Percentiles rank a stretch among this genome's conserved stretches.
Evolutionary conservation across 30 jellyfish, hydroid and myxozoan genomes (phyloP).

Genomic region (Cassiopea xamachana): DNA sequence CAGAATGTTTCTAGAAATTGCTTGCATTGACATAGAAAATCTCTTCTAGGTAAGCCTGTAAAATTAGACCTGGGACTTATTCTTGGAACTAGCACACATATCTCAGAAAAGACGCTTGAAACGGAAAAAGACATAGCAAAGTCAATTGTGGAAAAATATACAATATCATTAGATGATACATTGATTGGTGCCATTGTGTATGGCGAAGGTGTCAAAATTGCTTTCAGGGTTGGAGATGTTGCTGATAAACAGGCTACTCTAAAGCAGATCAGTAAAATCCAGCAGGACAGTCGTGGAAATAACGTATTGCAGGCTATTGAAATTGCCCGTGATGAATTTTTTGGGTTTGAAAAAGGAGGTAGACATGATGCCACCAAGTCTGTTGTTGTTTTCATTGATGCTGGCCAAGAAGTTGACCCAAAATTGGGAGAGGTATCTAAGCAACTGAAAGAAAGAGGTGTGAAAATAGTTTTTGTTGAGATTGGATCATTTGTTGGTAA

Average conservation of each 20-base stretch:
- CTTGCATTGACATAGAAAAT: background rate
- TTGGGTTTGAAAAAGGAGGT: slow-evolving; percentile 69
- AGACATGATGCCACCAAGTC: slow-evolving; percentile 64
- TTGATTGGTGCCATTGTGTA: slow-evolving; percentile 69
- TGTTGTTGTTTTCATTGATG: slow-evolving; percentile 50
- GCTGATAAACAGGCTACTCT: background rate
- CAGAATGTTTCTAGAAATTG: background rate
- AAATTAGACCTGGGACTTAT: slow-evolving; percentile 67
- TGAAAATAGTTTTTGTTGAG: slow-evolving; percentile 49
- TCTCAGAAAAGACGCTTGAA: slow-evolving; percentile 14
- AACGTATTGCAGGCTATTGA: slow-evolving; percentile 59
- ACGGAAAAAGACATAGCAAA: slow-evolving; percentile 49
- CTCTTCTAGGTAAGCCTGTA: slow-evolving; percentile 21
- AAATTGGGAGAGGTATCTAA: background rate
- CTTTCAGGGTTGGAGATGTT: slow-evolving; percentile 62
- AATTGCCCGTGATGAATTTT: slow-evolving; percentile 64
- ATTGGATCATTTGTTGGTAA: slow-evolving; percentile 33
- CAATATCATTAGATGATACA: slow-evolving; percentile 48
- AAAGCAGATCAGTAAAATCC: background rate
- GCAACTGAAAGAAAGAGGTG: slow-evolving; percentile 49
- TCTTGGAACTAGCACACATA: slow-evolving; percentile 51
- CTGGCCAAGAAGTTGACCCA: slow-evolving; percentile 22
- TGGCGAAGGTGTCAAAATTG: slow-evolving; percentile 45
- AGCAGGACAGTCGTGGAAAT: slow-evolving; percentile 22
- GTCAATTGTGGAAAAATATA: slow-evolving; percentile 52